Evolutionary conservation across 2,113 vertebrate species (phyloP).

Genomic region (Redunca redunca): DNA sequence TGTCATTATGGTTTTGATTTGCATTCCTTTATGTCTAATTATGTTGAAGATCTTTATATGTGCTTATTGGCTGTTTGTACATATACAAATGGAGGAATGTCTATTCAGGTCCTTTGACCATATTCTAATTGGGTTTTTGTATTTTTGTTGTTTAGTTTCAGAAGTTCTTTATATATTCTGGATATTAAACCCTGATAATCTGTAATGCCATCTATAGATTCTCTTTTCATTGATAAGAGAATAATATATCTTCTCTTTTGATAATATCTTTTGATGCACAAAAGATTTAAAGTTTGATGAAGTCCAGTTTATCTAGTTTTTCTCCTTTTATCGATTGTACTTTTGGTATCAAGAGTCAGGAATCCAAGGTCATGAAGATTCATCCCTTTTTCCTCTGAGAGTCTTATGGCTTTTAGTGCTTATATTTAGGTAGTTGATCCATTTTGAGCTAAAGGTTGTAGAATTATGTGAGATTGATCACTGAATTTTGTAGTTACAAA

Average conservation of each 20-base stretch:
- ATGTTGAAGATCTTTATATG: background rate
- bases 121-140: background rate
- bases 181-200: background rate
- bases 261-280: background rate
- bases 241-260: background rate
- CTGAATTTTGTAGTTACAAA: background rate
- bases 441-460: background rate
- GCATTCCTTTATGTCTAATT: background rate
- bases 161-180: background rate
- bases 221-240: background rate
- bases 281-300: background rate
- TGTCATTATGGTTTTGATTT: background rate
- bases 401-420: background rate
- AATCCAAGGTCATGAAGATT: background rate
- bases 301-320: background rate
- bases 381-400: background rate
- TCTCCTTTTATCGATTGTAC: background rate
- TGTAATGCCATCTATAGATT: background rate
- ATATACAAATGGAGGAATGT: background rate
- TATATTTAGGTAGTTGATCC: background rate
- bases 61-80: background rate
- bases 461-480: background rate
- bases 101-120: background rate
- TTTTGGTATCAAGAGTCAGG: background rate
- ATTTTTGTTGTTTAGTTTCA: background rate